Conservation (phyloP, 2,797 vertebrate genomes). For the Aselliscus stoliczkanus region DNA sequence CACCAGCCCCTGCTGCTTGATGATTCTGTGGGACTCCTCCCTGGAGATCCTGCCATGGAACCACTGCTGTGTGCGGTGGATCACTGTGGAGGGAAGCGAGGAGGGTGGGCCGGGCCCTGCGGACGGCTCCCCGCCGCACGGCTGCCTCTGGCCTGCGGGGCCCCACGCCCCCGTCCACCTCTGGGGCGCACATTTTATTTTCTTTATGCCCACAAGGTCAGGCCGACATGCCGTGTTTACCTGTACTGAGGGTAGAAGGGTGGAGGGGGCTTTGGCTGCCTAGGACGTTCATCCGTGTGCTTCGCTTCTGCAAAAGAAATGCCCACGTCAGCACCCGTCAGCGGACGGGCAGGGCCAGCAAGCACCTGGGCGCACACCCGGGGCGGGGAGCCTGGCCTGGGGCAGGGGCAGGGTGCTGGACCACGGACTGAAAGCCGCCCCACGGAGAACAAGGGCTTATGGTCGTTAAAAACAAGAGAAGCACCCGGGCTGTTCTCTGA, state of each 20-base stretch:
- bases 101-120: not conserved
- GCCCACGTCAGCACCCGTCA: not conserved
- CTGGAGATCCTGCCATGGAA: conserved; percentile 97
- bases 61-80: conserved; percentile 97
- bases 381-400: rapidly evolving
- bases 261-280: conserved; percentile 94
- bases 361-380: not conserved
- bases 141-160: rapidly evolving
- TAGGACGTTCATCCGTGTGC: conserved; percentile 94
- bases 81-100: conserved; percentile 83
- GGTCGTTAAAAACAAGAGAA: too few species aligned
- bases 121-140: not conserved
- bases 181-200: too few species aligned
- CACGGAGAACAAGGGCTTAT: too few species aligned
- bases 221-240: conserved; percentile 78
- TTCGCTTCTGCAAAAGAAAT: conserved; percentile 89
- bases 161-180: not conserved
- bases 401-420: not conserved
- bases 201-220: rapidly evolving
- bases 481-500: too few species aligned
- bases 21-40: conserved; percentile 96
- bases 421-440: too few species aligned
- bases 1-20: conserved; percentile 97
- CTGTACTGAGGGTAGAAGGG: conserved; percentile 92
- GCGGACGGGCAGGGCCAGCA: rapidly evolving